These are phyloP conservation scores for Epizoanthus fatuus DNA, from an alignment of 92 coral and sea anemone species.

Conservation along the genomic window DNA sequence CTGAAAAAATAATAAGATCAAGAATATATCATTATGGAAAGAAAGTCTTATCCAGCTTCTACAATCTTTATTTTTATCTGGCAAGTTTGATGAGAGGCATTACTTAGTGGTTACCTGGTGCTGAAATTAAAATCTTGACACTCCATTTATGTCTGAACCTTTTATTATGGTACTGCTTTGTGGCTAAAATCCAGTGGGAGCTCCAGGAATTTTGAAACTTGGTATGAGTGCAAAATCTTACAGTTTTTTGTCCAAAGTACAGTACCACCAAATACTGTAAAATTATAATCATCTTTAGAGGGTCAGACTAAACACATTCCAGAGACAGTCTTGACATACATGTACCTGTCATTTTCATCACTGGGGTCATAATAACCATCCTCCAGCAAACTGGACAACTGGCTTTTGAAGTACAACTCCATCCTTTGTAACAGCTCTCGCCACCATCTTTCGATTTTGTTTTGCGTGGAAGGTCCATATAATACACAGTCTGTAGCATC, in stretches of 20 bases:
- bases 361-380: slow-evolving; percentile 37
- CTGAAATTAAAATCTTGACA: not conserved
- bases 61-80: not conserved
- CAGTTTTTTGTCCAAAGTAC: not conserved
- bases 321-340: not conserved
- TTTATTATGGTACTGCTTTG: too few species aligned
- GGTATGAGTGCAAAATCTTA: slow-evolving; percentile 11
- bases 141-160: not conserved
- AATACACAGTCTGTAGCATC: slow-evolving; percentile 61
- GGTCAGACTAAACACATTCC: slow-evolving; percentile 2
- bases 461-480: slow-evolving; percentile 77
- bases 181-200: too few species aligned
- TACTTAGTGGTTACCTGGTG: not conserved
- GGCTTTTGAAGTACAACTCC: slow-evolving; percentile 36
- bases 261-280: not conserved
- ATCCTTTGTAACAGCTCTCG: slow-evolving; percentile 55
- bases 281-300: not conserved
- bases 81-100: not conserved
- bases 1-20: slow-evolving; percentile 34
- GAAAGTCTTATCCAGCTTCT: not conserved
- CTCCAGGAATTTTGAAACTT: too few species aligned
- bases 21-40: slow-evolving; percentile 4
- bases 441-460: slow-evolving; percentile 75
- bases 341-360: slow-evolving; percentile 23
- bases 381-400: slow-evolving; percentile 20